Evolutionary conservation across 35 echinoderm and acorn worm genomes (phyloP).

Genomic region (Acanthaster planci): DNA sequence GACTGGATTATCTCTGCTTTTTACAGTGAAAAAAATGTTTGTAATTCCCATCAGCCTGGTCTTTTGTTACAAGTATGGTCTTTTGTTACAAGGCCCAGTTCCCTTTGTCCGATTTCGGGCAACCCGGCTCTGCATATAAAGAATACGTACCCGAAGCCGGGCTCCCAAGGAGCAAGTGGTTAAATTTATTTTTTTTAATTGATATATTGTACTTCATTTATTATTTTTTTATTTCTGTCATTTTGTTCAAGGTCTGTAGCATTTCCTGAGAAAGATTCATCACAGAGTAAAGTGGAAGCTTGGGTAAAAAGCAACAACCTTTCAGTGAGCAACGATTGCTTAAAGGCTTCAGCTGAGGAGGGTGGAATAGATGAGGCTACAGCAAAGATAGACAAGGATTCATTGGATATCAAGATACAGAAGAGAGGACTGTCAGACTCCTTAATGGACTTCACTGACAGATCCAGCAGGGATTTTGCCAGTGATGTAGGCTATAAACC

Average conservation of each 20-base stretch:
- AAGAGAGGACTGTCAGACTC: background rate
- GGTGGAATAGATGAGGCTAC: background rate
- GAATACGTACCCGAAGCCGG: too few relatives aligned
- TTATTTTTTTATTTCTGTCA: background rate
- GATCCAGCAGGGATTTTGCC: background rate
- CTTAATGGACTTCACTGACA: background rate
- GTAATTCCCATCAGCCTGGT: too few relatives aligned
- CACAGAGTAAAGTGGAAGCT: conserved; percentile 22
- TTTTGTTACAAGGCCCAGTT: too few relatives aligned
- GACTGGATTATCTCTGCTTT: too few relatives aligned
- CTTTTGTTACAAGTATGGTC: too few relatives aligned
- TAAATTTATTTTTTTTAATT: too few relatives aligned
- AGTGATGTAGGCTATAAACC: background rate
- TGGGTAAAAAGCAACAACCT: conserved; percentile 14
- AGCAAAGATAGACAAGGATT: background rate
- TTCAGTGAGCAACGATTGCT: background rate
- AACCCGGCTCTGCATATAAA: too few relatives aligned
- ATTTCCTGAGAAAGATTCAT: conserved; percentile 14
- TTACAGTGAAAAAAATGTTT: too few relatives aligned
- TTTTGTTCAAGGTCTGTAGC: background rate
- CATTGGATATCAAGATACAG: background rate
- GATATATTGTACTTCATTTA: too few relatives aligned
- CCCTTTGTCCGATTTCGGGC: too few relatives aligned
- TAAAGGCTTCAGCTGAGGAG: background rate
- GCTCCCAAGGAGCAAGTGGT: too few relatives aligned